phyloP scores from a whole-genome alignment of 2,888 invertebrate species.

The Cephalotes varians region DNA sequence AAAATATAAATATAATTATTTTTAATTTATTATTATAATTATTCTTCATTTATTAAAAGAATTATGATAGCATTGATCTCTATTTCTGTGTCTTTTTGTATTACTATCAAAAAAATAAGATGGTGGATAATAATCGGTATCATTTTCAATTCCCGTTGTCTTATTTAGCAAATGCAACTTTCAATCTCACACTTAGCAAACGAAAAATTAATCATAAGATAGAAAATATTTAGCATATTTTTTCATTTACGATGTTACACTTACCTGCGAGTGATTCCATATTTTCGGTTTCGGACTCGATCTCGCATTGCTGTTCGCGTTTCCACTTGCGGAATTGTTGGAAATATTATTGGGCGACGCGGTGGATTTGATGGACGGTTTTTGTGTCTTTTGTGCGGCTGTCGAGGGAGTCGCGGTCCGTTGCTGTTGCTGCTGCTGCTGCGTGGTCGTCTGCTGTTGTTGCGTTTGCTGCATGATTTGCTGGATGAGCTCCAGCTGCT shows the following conservation, averaged over 20 bases:
- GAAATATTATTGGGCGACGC: constrained; percentile 79
- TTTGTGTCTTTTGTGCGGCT: constrained; percentile 85
- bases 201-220: not conserved
- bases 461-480: constrained; percentile 93
- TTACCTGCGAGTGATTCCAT: constrained; percentile 87
- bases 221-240: not conserved
- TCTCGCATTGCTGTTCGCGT: constrained; percentile 78
- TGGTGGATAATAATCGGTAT: not conserved
- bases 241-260: constrained; percentile 60
- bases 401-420: constrained; percentile 72
- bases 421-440: constrained; percentile 79
- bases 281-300: constrained; percentile 86
- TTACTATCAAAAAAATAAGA: not conserved
- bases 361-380: constrained; percentile 83
- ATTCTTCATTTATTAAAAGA: no score
- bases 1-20: no score
- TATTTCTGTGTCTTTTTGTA: not conserved
- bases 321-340: constrained; percentile 76
- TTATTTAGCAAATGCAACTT: not conserved
- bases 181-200: not conserved
- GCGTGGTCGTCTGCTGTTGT: constrained; percentile 85
- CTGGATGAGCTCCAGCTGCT: constrained; percentile 91
- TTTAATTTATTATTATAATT: no score
- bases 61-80: not conserved
- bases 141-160: not conserved